Evolutionary conservation across 2,888 invertebrate species (phyloP), one percentile per base, ranked within the genome.

Genomic region (Leistus spinibarbis): DNA sequence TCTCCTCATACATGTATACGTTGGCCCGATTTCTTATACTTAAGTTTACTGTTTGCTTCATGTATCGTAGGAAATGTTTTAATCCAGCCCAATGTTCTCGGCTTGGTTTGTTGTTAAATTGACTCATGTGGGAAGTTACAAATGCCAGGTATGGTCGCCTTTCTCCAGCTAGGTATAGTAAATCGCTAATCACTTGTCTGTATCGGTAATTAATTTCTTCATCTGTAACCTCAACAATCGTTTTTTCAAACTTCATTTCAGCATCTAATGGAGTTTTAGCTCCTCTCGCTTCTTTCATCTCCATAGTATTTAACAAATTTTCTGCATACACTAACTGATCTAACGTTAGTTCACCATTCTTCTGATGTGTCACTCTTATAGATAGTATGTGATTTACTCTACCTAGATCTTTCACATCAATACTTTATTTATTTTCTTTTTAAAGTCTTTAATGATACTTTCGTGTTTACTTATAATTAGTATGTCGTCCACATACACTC

Each of bases 71-170:
- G 1, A 71, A 64, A 19, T 63, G 22, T 69, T 75, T 69, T 4
- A 75, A 69, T 23, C 27, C 75, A 3, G 40, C 13, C 62, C 62
- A 75, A 54, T 75, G 63, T 19, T 68, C 69, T 10, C 19, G n/a
- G 10, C 40, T 53, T 23, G 62, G 64, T 54, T 54, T 53, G 23
- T 75, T 53, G 70, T 70, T 70, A 23, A 63, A 60, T 60, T 63
- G 70, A 19, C 63, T 70, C 70, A 70, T 70, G 53, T 70, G 19
- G 20, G 27, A 17, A 13, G 62, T 70, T 19, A 63, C 70, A 62
- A 53, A 63, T n/a, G 53, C 70, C 10, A 70, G 20, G 19, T 70
- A 62, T 23, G 70, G 53, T 70, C 69, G 23, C 9, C 60, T 69
- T 60, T 60, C 60, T 23, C 69, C 60, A 16, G 69, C 57, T 27